These are phyloP conservation scores for Dorcus hopei DNA, from an alignment of 2,888 invertebrate genomes.

Conservation along the genomic window DNA sequence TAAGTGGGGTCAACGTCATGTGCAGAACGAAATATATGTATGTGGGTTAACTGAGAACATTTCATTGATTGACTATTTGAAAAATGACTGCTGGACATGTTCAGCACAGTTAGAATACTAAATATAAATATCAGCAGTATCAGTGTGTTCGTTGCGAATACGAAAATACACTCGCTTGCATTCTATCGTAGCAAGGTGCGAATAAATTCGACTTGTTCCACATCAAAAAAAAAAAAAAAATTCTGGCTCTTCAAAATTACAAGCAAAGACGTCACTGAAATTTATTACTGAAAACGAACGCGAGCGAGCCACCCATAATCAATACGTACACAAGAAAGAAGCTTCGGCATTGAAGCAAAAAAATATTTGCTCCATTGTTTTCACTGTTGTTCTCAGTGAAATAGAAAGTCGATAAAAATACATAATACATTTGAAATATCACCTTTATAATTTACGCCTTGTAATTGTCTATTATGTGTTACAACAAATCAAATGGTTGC, in stretches of 20 bases:
- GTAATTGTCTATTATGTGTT: too few species aligned
- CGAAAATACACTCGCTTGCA: constrained; percentile 62
- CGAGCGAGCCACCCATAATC: too few species aligned
- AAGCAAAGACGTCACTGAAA: too few species aligned
- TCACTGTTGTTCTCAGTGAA: not conserved
- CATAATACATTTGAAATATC: not conserved
- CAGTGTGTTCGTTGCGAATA: constrained; percentile 49
- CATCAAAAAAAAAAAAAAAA: too few species aligned
- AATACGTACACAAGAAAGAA: too few species aligned
- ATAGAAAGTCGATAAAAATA: not conserved
- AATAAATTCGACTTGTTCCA: not conserved
- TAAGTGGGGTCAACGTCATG: constrained; percentile 24
- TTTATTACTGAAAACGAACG: too few species aligned
- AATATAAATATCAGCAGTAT: constrained; percentile 29
- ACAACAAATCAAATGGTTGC: too few species aligned
- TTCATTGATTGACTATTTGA: constrained; percentile 27
- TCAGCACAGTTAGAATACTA: constrained; percentile 31
- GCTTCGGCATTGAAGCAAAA: too few species aligned
- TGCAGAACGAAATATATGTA: constrained; percentile 27
- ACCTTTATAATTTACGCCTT: too few species aligned
- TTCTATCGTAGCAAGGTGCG: constrained; percentile 19
- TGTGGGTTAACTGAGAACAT: constrained; percentile 30
- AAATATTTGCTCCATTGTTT: too few species aligned
- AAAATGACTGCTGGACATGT: constrained; percentile 30
- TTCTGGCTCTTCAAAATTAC: too few species aligned